Percentiles rank a stretch among this genome's conserved stretches.
phyloP scores from a whole-genome alignment of 2,113 vertebrate species.

The Pithys albifrons region DNA sequence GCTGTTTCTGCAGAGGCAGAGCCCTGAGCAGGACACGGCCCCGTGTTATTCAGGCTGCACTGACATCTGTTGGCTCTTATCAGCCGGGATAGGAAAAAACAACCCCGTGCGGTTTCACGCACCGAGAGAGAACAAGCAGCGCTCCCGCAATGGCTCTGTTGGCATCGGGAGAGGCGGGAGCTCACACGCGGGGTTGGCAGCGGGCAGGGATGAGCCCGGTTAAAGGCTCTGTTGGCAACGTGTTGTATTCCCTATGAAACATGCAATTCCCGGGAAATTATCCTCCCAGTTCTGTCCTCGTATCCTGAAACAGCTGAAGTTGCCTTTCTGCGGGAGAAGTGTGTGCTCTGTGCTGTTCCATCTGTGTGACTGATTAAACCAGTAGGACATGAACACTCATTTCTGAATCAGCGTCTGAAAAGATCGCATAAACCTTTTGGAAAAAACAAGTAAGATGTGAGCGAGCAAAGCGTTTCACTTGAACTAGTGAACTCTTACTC shows the following conservation, averaged over 20 bases:
- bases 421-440: background rate
- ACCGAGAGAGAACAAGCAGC: background rate
- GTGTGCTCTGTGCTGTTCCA: background rate
- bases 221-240: background rate
- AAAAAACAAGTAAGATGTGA: background rate
- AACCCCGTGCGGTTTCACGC: background rate
- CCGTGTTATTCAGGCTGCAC: background rate
- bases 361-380: background rate
- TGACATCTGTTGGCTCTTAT: conserved; percentile 37
- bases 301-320: rapidly evolving
- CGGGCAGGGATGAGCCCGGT: background rate
- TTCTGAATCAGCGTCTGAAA: conserved; percentile 49
- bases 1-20: background rate
- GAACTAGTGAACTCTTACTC: conserved; percentile 1
- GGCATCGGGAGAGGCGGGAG: background rate
- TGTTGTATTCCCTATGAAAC: background rate
- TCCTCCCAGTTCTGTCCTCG: background rate
- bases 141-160: background rate
- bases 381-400: background rate
- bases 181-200: background rate
- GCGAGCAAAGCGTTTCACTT: background rate
- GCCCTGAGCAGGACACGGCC: background rate
- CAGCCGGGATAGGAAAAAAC: background rate
- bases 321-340: background rate
- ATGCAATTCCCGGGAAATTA: rapidly evolving